Evolutionary conservation across 2,888 invertebrate species (phyloP).

Genomic region (Peribatodes rhomboidaria): DNA sequence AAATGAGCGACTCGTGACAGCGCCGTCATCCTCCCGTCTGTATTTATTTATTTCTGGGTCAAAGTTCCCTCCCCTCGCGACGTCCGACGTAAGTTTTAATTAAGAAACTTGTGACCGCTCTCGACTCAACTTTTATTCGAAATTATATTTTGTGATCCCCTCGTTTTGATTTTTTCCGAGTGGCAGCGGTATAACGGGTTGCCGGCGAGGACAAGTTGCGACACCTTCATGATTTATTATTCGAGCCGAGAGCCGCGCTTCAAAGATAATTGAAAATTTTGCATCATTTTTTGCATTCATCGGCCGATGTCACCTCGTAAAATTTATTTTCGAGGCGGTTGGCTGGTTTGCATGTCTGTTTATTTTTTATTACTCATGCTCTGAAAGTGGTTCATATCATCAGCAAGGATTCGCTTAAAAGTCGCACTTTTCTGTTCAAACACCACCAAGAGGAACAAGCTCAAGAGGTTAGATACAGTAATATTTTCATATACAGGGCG

Average conservation of each 20-base stretch:
- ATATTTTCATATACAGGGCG: no score
- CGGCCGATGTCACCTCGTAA: constrained; percentile 32
- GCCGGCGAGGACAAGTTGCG: constrained; percentile 72
- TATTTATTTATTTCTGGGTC: constrained; percentile 86
- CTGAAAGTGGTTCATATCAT: no score
- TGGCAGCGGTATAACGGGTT: constrained; percentile 76
- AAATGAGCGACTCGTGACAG: constrained; percentile 82
- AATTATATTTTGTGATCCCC: constrained; percentile 84
- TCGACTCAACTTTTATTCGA: constrained; percentile 83
- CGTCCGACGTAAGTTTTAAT: constrained; percentile 86
- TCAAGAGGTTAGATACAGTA: no score
- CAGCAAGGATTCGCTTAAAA: no score
- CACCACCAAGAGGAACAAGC: no score
- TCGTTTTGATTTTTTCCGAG: constrained; percentile 77
- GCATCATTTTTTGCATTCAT: constrained; percentile 54
- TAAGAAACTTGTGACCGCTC: constrained; percentile 86
- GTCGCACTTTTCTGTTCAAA: no score
- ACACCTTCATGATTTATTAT: constrained; percentile 80
- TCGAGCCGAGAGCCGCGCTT: constrained; percentile 59
- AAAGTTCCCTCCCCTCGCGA: constrained; percentile 78
- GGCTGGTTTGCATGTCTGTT: constrained; percentile 27
- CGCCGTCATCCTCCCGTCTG: constrained; percentile 68
- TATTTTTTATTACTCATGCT: no score
- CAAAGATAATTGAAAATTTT: constrained; percentile 70
- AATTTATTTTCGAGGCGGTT: constrained; percentile 29